Percentiles rank a stretch among this genome's conserved stretches.
phyloP scores from a whole-genome alignment of 1,140 invertebrate genomes.

The Sogatella furcifera region DNA sequence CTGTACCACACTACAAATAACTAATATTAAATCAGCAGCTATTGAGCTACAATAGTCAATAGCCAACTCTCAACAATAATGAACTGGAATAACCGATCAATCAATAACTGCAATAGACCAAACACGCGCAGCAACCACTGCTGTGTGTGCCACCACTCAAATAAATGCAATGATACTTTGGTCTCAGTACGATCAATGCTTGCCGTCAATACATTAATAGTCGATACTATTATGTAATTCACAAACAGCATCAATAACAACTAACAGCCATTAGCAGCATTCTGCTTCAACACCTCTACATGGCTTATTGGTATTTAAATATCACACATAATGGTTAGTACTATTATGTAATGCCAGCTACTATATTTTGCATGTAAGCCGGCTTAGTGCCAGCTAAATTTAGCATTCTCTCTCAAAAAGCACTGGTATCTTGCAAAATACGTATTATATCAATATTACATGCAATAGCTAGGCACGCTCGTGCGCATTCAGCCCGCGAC shows the following conservation, averaged over 20 bases:
- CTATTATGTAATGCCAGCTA: constrained; percentile 6
- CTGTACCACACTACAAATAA: constrained; percentile 13
- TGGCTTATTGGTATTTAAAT: neutral
- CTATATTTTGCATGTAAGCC: constrained; percentile 13
- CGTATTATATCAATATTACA: neutral
- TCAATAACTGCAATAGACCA: constrained; percentile 14
- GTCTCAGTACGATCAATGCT: constrained; percentile 4
- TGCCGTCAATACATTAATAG: constrained; percentile 20
- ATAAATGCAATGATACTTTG: constrained; percentile 2
- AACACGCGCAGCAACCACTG: constrained; percentile 10
- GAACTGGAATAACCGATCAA: neutral
- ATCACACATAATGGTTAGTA: neutral
- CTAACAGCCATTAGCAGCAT: constrained; percentile 11
- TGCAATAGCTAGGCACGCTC: no score
- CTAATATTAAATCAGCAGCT: neutral
- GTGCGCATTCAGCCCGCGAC: no score
- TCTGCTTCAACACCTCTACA: neutral
- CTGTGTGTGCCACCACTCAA: neutral
- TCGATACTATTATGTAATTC: constrained; percentile 24
- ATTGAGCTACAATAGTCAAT: constrained; percentile 6
- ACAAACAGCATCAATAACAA: constrained; percentile 1
- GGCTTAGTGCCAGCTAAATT: constrained; percentile 7
- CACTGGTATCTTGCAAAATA: constrained; percentile 16
- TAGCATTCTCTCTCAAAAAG: neutral
- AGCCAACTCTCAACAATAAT: neutral